phyloP scores from a whole-genome alignment of 2,113 vertebrate species.

The Halcyon malimbica region DNA sequence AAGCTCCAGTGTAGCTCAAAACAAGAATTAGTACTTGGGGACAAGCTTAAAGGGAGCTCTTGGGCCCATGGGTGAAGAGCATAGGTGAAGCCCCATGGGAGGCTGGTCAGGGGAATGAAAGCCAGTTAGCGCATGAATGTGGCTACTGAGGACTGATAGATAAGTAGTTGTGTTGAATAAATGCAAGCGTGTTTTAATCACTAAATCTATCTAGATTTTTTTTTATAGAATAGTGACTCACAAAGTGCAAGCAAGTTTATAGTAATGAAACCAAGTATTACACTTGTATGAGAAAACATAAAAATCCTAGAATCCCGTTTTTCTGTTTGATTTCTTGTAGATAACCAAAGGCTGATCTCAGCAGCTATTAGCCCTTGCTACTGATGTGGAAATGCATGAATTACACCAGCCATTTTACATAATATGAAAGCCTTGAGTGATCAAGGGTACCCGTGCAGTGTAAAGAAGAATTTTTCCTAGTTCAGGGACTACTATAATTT shows the following conservation, averaged over 20 bases:
- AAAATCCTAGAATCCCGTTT: background rate
- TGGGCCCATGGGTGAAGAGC: background rate
- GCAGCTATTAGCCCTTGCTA: background rate
- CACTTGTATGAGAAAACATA: background rate
- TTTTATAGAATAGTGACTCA: background rate
- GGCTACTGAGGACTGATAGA: background rate
- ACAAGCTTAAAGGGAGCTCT: background rate
- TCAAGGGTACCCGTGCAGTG: background rate
- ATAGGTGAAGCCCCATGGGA: background rate
- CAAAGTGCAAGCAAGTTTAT: background rate
- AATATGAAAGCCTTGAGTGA: background rate
- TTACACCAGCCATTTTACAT: background rate
- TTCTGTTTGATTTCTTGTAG: background rate
- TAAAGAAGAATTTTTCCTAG: background rate
- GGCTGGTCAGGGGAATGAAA: background rate
- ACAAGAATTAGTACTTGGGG: rapidly evolving
- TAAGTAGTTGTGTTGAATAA: background rate
- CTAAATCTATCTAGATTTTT: background rate
- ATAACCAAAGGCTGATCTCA: background rate
- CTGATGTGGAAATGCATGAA: background rate
- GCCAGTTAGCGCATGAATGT: no score
- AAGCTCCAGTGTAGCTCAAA: rapidly evolving
- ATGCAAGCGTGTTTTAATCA: background rate
- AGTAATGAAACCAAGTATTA: background rate
- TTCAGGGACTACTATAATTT: background rate